phyloP scores from a whole-genome alignment of 2,113 vertebrate species.

The Carassius carassius region DNA sequence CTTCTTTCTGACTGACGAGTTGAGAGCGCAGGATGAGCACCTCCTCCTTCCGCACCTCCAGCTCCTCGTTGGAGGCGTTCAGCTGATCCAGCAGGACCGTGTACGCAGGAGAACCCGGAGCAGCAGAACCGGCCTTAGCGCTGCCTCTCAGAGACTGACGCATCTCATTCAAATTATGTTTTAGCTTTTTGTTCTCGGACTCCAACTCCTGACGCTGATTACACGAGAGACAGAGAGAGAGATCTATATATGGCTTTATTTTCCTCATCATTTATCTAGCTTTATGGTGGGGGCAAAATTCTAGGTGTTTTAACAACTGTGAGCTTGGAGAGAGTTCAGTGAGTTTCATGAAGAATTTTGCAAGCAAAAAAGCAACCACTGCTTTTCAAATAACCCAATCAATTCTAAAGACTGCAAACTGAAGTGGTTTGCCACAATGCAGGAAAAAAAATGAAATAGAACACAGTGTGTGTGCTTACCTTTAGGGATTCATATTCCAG shows the following conservation, averaged over 20 bases:
- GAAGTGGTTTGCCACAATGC: not conserved
- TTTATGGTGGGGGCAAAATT: not conserved
- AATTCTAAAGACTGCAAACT: not conserved
- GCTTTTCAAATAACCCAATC: not conserved
- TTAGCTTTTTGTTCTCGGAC: slow-evolving; percentile 97
- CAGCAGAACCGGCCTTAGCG: slow-evolving; percentile 76
- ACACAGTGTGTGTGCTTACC: slow-evolving; percentile 71
- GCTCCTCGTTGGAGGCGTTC: slow-evolving; percentile 89
- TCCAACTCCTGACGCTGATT: slow-evolving; percentile 94
- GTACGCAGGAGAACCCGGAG: slow-evolving; percentile 88
- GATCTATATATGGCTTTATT: not conserved
- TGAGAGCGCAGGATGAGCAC: slow-evolving; percentile 97
- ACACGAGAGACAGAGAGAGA: not conserved
- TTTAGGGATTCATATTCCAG: slow-evolving; percentile 97
- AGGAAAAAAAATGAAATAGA: not conserved
- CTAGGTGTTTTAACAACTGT: not conserved
- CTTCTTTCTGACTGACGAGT: slow-evolving; percentile 96
- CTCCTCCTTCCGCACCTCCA: slow-evolving; percentile 97
- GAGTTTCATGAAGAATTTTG: not conserved
- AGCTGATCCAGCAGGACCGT: slow-evolving; percentile 93
- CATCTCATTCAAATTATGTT: slow-evolving; percentile 89
- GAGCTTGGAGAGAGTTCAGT: not conserved
- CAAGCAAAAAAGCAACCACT: not conserved
- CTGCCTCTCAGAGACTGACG: slow-evolving; percentile 86
- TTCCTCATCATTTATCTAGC: not conserved